phyloP scores from a whole-genome alignment of 2,113 vertebrate species.

The Amphiprion percula region DNA sequence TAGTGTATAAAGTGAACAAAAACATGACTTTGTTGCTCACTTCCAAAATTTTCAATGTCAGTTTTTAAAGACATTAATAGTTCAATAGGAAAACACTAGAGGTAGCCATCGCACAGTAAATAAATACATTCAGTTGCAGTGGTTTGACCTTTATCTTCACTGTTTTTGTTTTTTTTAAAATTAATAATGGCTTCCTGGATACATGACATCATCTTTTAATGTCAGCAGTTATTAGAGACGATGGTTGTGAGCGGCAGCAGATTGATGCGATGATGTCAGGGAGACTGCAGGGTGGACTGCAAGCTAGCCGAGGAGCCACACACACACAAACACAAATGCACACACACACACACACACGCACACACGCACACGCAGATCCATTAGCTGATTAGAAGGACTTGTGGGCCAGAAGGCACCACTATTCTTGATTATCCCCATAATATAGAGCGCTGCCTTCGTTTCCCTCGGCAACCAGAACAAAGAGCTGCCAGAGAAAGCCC shows the following conservation, averaged over 20 bases:
- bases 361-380: slow-evolving; percentile 47
- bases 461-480: slow-evolving; percentile 69
- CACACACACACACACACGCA: slow-evolving; percentile 25
- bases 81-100: slow-evolving; percentile 33
- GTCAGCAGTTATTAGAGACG: slow-evolving; percentile 22
- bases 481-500: slow-evolving; percentile 56
- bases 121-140: neutral
- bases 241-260: slow-evolving; percentile 27
- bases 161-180: neutral
- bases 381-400: slow-evolving; percentile 73
- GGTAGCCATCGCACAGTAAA: slow-evolving; percentile 25
- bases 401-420: slow-evolving; percentile 67
- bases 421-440: slow-evolving; percentile 72
- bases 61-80: slow-evolving; percentile 4
- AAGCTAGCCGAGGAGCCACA: slow-evolving; percentile 25
- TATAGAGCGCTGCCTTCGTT: slow-evolving; percentile 52
- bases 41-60: neutral
- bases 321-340: neutral
- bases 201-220: slow-evolving; percentile 66
- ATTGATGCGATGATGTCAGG: slow-evolving; percentile 50
- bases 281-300: slow-evolving; percentile 30
- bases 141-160: neutral
- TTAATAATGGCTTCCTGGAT: slow-evolving; percentile 36
- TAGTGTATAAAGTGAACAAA: too few species aligned
- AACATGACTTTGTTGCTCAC: neutral